Percentiles rank a stretch among this genome's conserved stretches.
Conservation (phyloP, 2,888 invertebrate species). For the Phortica magna region DNA sequence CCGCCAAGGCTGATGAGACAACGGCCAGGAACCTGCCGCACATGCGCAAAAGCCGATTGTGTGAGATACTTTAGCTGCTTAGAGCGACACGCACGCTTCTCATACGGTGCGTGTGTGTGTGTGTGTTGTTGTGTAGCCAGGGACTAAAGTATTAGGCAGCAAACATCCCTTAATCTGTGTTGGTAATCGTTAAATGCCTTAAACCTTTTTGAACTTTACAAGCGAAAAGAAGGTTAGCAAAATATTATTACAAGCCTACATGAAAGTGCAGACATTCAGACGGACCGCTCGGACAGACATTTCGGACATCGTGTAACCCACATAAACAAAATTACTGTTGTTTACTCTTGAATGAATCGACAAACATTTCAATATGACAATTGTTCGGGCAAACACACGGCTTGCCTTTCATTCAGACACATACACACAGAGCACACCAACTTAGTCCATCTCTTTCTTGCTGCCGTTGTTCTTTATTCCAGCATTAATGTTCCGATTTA, state of each 20-base stretch:
- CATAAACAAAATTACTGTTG: constrained; percentile 65
- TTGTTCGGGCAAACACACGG: constrained; percentile 48
- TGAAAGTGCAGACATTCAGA: constrained; percentile 6
- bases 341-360: constrained; percentile 76
- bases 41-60: constrained; percentile 62
- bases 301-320: constrained; percentile 52
- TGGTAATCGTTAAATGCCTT: constrained; percentile 75
- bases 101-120: neutral
- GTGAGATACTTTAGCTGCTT: constrained; percentile 37
- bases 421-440: neutral
- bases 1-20: neutral
- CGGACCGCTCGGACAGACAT: neutral
- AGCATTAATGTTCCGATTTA: constrained; percentile 68
- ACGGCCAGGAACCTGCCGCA: constrained; percentile 54
- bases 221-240: constrained; percentile 73
- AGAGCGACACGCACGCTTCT: constrained; percentile 3
- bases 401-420: constrained; percentile 31
- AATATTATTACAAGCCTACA: constrained; percentile 73
- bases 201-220: constrained; percentile 76
- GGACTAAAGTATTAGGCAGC: constrained; percentile 52
- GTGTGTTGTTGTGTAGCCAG: neutral
- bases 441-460: neutral
- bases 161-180: constrained; percentile 77
- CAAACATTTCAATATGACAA: constrained; percentile 71
- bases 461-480: constrained; percentile 29